A percentile compares a stretch with the other conserved stretches of the same genome.
These are phyloP conservation scores for Poeciliopsis prolifica DNA, from an alignment of 2,113 vertebrate genomes.

Conservation along the genomic window DNA sequence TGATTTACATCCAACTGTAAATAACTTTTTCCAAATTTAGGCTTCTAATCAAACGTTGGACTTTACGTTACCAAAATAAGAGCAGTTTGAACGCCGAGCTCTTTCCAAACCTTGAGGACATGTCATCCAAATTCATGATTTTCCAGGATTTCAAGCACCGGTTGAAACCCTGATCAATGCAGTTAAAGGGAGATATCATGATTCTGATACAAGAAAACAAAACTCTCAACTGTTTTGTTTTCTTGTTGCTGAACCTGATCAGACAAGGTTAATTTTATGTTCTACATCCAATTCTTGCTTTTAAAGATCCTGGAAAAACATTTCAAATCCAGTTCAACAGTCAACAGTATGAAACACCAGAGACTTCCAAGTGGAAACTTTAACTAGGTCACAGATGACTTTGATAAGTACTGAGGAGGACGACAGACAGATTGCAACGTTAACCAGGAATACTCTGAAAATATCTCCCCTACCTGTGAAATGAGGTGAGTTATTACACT, in stretches of 20 bases:
- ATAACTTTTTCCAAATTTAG: too few relatives aligned
- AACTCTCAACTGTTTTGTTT: not conserved
- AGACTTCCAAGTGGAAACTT: not conserved
- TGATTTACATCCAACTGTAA: too few relatives aligned
- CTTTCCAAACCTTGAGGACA: too few relatives aligned
- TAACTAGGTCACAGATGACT: slow-evolving; percentile 46
- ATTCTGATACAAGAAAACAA: not conserved
- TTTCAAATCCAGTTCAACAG: not conserved
- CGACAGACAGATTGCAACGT: slow-evolving; percentile 3
- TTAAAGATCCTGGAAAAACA: not conserved
- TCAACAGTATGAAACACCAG: not conserved
- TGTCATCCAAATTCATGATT: too few relatives aligned
- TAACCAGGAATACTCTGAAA: slow-evolving; percentile 12
- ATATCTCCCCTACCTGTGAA: slow-evolving; percentile 50
- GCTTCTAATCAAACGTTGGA: too few relatives aligned
- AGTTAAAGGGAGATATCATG: not conserved
- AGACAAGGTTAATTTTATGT: not conserved
- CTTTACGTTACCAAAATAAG: too few relatives aligned
- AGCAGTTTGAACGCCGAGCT: too few relatives aligned
- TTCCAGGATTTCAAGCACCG: too few relatives aligned
- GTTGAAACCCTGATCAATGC: too few relatives aligned
- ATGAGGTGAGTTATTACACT: slow-evolving; percentile 49
- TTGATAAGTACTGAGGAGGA: slow-evolving; percentile 36
- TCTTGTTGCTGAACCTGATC: too few relatives aligned
- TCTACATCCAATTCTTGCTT: not conserved